phyloP scores from a whole-genome alignment of 2,797 vertebrate genomes.

The Acipenser oxyrinchus region DNA sequence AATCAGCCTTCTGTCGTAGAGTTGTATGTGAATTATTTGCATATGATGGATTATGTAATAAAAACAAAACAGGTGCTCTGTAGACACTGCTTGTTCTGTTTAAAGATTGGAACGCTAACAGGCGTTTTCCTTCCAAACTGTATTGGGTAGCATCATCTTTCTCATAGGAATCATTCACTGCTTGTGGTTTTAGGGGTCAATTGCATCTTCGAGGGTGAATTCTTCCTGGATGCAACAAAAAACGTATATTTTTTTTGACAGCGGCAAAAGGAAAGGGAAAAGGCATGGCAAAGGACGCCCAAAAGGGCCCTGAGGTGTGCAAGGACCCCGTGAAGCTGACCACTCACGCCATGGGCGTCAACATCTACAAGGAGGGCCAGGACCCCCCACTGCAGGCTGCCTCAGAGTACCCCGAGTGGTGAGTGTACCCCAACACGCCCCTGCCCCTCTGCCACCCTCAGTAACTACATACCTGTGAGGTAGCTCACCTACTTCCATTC shows the following conservation, averaged over 20 bases:
- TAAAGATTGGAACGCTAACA: too few relatives aligned
- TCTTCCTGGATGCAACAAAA: too few relatives aligned
- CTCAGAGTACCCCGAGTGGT: conserved; percentile 83
- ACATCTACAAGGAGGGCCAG: conserved; percentile 76
- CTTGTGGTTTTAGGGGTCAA: background rate
- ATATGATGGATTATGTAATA: too few relatives aligned
- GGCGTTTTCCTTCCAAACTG: too few relatives aligned
- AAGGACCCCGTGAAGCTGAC: conserved; percentile 69
- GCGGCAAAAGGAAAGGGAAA: conserved; percentile 70
- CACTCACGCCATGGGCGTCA: conserved; percentile 73
- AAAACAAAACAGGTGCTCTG: too few relatives aligned
- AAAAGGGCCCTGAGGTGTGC: conserved; percentile 76
- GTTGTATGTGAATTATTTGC: too few relatives aligned
- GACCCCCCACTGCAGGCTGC: conserved; percentile 69
- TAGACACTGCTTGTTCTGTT: too few relatives aligned
- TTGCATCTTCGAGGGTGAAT: too few relatives aligned
- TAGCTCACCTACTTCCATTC: too few relatives aligned
- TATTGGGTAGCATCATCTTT: too few relatives aligned
- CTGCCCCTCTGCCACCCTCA: background rate
- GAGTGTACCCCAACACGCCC: conserved; percentile 21
- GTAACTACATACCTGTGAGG: too few relatives aligned
- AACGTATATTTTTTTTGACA: conserved; percentile 25
- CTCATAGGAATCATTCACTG: background rate
- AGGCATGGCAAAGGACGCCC: conserved; percentile 49
- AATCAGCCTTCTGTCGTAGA: too few relatives aligned